phyloP scores from a whole-genome alignment of 1,140 invertebrate genomes.

The Drosophila tsacasi region DNA sequence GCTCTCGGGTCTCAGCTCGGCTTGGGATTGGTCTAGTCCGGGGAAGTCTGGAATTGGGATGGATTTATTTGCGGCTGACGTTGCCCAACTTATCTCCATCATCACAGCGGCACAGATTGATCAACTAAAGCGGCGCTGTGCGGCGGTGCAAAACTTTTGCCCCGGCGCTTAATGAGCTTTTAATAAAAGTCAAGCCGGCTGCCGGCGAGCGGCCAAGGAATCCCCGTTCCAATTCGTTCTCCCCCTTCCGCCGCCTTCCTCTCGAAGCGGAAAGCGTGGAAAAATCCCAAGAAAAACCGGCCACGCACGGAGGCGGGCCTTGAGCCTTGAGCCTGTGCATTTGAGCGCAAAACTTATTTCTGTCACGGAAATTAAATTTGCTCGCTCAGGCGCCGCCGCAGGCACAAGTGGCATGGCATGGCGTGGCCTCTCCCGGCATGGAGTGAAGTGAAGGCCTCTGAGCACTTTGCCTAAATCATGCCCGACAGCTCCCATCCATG shows the following conservation, averaged over 20 bases:
- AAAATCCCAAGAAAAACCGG: conserved; percentile 47
- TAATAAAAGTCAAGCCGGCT: conserved; percentile 76
- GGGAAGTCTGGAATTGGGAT: conserved; percentile 26
- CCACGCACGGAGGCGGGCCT: conserved; percentile 58
- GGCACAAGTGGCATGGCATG: conserved; percentile 50
- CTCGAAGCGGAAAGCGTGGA: conserved; percentile 28
- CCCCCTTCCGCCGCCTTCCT: not conserved
- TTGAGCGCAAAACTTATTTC: conserved; percentile 84
- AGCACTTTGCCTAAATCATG: conserved; percentile 83
- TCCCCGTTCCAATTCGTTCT: not conserved
- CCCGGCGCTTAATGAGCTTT: conserved; percentile 77
- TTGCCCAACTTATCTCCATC: conserved; percentile 47
- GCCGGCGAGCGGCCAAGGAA: conserved; percentile 11
- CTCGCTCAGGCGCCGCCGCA: conserved; percentile 63
- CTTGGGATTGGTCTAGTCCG: conserved; percentile 22
- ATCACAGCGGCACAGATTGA: conserved; percentile 50
- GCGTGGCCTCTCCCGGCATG: conserved; percentile 1
- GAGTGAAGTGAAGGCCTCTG: conserved; percentile 51
- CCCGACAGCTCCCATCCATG: conserved; percentile 67
- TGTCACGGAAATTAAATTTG: conserved; percentile 84
- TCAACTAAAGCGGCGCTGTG: conserved; percentile 44
- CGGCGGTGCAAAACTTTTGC: conserved; percentile 59
- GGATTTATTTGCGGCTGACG: conserved; percentile 67
- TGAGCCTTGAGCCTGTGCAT: conserved; percentile 64
- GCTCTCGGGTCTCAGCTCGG: conserved; percentile 3